Evolutionary conservation across 2,888 invertebrate species (phyloP).

Genomic region (Calliopum simillimum): DNA sequence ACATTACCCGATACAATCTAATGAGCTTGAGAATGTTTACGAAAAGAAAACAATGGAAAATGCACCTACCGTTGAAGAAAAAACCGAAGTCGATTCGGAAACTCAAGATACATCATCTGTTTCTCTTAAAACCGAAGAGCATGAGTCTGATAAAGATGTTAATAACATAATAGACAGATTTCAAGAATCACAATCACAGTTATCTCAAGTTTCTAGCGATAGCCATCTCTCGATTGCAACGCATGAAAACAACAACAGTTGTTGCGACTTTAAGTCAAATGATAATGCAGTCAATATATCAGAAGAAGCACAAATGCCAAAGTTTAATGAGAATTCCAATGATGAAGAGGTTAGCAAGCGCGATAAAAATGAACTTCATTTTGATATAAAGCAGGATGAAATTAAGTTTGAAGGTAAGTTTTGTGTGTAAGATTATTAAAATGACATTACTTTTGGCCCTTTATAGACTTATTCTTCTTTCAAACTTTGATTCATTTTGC

Average conservation of each 20-base stretch:
- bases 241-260: conserved; percentile 63
- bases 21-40: too few species aligned
- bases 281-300: conserved; percentile 65
- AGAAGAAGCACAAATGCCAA: conserved; percentile 67
- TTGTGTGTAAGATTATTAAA: neutral
- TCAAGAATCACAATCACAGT: conserved; percentile 74
- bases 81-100: conserved; percentile 10
- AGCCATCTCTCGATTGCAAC: conserved; percentile 71
- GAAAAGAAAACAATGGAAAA: neutral
- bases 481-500: too few species aligned
- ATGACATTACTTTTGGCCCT: too few species aligned
- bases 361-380: conserved; percentile 53
- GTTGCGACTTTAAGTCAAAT: conserved; percentile 48
- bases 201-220: conserved; percentile 74
- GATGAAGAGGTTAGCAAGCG: conserved; percentile 46
- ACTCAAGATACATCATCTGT: conserved; percentile 30
- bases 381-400: conserved; percentile 66
- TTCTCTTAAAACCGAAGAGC: conserved; percentile 26
- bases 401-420: conserved; percentile 63
- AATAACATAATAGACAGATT: conserved; percentile 48
- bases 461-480: too few species aligned
- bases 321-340: conserved; percentile 63
- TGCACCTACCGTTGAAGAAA: conserved; percentile 16
- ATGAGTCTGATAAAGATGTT: conserved; percentile 45
- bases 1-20: too few species aligned